Evolutionary conservation across 2,888 invertebrate genomes (phyloP), one percentile per base, ranked within the genome.

Genomic region (Coelogynopora nodosa): DNA sequence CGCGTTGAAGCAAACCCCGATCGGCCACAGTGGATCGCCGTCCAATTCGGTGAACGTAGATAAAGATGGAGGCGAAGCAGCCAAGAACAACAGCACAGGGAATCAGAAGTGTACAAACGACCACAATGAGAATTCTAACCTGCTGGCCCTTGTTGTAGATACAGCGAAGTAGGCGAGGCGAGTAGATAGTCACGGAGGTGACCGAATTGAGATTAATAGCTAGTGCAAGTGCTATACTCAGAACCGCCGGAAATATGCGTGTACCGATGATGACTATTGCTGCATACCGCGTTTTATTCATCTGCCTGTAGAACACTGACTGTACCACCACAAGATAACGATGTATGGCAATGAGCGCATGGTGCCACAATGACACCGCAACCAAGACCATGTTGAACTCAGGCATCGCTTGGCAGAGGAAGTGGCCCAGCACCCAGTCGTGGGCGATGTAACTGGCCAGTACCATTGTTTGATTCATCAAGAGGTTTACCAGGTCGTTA

Each of bases 281-380:
- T 0, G 90, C 90, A 88, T 91, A 91, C 23, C 90, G 89, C 84
- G 89, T 89, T 87, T 91, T 91, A 18, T 91, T 90, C 85, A 91
- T 90, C 83, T 90, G 90, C 88, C 90, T 90, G 88, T 91, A 91
- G 87, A 90, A 90, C 30, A 87, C 89, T 88, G 91, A 90, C 87
- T 91, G 90, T 26, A 90, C 90, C 27, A 91, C 91, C 0, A 91
- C 91, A 49, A 91, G 90, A 29, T 91, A 90, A 1, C 91, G 89
- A 87, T 91, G 91, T 23, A 91, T 90, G 30, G 90, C 90, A 67
- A 91, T 91, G 49, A 91, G 89, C 1, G 90, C 91, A 1, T 91
- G 90, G 86, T 91, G 91, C 91, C 91, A 91, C 1, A 91, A 88
- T 0, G 90, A 90, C 0, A 90, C 90, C 0, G 91, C 91, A 89